A percentile compares a stretch with the other conserved stretches of the same genome.
Conservation (phyloP, 2,113 vertebrate genomes). For the Tychaedon coryphoeus region DNA sequence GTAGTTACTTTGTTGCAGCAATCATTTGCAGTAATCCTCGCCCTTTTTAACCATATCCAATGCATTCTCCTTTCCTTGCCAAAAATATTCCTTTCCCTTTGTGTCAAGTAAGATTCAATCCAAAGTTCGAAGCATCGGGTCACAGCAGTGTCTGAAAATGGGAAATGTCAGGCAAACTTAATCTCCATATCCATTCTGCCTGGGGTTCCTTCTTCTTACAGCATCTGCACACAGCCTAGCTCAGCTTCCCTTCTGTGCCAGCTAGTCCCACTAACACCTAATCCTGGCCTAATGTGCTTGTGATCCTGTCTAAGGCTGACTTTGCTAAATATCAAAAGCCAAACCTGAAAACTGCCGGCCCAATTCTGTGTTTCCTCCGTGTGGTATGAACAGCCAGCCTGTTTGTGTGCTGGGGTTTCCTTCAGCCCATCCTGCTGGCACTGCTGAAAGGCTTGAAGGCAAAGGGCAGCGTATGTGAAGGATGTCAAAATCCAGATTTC, state of each 20-base stretch:
- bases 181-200: not conserved
- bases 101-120: not conserved
- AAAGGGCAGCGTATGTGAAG: not conserved
- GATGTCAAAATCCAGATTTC: not conserved
- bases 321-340: not conserved
- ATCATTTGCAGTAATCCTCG: not conserved
- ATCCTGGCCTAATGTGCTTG: not conserved
- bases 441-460: not conserved
- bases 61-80: not conserved
- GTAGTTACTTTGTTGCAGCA: not conserved
- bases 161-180: not conserved
- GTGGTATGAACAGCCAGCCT: fast-evolving
- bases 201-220: not conserved
- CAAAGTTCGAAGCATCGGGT: not conserved
- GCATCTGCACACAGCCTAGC: not conserved
- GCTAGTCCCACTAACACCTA: not conserved
- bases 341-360: not conserved
- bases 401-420: not conserved
- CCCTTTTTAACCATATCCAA: not conserved
- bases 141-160: not conserved
- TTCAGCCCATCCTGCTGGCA: not conserved
- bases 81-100: not conserved
- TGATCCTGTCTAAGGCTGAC: not conserved
- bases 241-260: not conserved
- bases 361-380: not conserved